Percentiles rank a stretch among this genome's conserved stretches.
Conservation (phyloP, 2,888 invertebrate genomes). For the Dorcus hopei region DNA sequence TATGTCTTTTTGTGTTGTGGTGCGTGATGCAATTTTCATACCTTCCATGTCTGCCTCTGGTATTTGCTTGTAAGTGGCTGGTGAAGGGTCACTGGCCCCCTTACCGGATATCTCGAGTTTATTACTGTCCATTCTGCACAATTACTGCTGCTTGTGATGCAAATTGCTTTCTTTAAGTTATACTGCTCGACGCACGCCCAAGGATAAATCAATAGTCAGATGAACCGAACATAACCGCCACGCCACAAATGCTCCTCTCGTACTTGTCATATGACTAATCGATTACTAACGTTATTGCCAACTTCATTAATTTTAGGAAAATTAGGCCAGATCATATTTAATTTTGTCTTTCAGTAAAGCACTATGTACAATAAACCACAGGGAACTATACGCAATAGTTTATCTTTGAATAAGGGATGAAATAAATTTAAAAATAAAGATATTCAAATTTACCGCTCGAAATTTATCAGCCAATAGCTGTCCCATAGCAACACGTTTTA, state of each 20-base stretch:
- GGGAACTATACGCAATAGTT: no score
- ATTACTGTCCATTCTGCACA: conserved; percentile 48
- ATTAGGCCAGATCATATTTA: no score
- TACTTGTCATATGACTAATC: neutral
- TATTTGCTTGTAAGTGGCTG: conserved; percentile 55
- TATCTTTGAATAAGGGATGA: no score
- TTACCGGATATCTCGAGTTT: conserved; percentile 46
- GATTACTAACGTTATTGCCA: no score
- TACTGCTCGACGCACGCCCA: conserved; percentile 8
- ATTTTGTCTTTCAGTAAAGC: no score
- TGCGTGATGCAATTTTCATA: conserved; percentile 27
- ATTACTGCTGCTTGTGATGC: neutral
- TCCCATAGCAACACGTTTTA: no score
- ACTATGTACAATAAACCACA: no score
- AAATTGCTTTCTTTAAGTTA: neutral
- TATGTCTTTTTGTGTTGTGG: conserved; percentile 1
- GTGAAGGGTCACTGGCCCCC: conserved; percentile 31
- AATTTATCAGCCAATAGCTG: no score
- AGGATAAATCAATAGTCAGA: conserved; percentile 19
- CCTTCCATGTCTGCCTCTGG: conserved; percentile 59
- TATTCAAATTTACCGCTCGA: no score
- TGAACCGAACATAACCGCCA: no score
- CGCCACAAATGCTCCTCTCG: neutral
- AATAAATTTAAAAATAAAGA: no score
- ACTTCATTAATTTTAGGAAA: no score